Base-by-base conservation (phyloP, 2,888 invertebrate genomes). In the Malthinus flaveolus region DNA sequence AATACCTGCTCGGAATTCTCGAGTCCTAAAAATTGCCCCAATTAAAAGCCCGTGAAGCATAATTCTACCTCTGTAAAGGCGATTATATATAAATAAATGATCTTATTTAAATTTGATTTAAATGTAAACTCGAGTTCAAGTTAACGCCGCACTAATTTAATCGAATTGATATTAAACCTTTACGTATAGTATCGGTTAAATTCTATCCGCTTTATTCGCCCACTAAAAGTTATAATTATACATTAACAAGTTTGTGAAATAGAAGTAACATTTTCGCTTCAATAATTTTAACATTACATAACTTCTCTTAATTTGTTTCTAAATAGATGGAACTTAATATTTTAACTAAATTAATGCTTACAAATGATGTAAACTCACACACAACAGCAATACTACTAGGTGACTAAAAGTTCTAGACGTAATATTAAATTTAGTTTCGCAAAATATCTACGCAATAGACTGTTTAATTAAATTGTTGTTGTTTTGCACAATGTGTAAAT, bases 221-320 rank as follows among this genome's bases (percentile, higher is more conserved):
- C 39, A 51, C 56, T 39, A 56, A 56, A 56, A 56, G 56, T 56
- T 56, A 51, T 56, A 56, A 51, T 56, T 56, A 56, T 51, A 51
- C 50, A 50, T 51, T 51, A 50, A 56, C 51, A 56, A 56, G 56
- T 56, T 50, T 46, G 56, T 56, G 50, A 10, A 56, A 56, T 37
- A 56, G 42, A 42, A 56, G 32, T 44, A 56, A 39, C 56, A 42
- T 56, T 56, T 51, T 42, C 46, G 56, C 56, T 51, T 56, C 39
- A 50, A 56, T 56, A 50, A 56, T 46, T 56, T 56, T 56, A 42
- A 56, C 46, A 56, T 50, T 39, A 51, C 50, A 37, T 56, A 51
- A 56, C 51, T 56, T 39, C 39, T 32, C 36, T 50, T 56, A 56
- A 56, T 56, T 51, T 47, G 46, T 37, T 56, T 56, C 34, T 37